Percentiles rank a stretch among this genome's conserved stretches.
Evolutionary conservation across 2,888 invertebrate species (phyloP).

Genomic region (Lasioglossum villosulum): DNA sequence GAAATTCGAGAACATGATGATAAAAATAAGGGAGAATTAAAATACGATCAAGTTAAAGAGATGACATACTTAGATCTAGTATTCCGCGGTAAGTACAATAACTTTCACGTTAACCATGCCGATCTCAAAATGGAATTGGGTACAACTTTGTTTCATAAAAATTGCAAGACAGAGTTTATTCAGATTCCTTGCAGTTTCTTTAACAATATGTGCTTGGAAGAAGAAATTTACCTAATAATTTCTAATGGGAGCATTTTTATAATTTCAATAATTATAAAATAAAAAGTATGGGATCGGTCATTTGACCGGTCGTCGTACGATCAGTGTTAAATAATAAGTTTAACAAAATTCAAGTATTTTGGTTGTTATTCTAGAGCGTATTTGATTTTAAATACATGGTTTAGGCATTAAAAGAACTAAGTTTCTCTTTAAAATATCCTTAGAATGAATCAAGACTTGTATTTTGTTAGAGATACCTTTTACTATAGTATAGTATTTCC

Average conservation of each 20-base stretch:
- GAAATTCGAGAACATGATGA: slow-evolving; percentile 67
- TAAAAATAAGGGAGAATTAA: slow-evolving; percentile 78
- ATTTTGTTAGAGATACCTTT: not conserved
- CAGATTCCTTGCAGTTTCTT: not conserved
- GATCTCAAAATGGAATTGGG: not conserved
- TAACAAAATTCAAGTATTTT: too few species aligned
- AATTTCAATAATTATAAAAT: too few species aligned
- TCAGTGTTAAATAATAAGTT: too few species aligned
- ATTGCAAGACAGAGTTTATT: not conserved
- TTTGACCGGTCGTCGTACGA: too few species aligned
- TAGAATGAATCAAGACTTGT: not conserved
- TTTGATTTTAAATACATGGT: not conserved
- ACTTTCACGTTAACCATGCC: not conserved
- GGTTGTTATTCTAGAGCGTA: too few species aligned
- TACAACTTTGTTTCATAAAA: not conserved
- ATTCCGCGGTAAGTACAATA: slow-evolving; percentile 76
- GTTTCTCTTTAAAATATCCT: not conserved
- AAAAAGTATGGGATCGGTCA: too few species aligned
- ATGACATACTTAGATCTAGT: slow-evolving; percentile 84
- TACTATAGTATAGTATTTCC: not conserved
- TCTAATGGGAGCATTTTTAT: not conserved
- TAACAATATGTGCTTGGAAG: too few species aligned
- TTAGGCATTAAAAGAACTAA: not conserved
- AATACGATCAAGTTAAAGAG: slow-evolving; percentile 82
- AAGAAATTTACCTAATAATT: not conserved